Evolutionary conservation across 2,113 vertebrate genomes (phyloP).

Genomic region (Thunnus thynnus): DNA sequence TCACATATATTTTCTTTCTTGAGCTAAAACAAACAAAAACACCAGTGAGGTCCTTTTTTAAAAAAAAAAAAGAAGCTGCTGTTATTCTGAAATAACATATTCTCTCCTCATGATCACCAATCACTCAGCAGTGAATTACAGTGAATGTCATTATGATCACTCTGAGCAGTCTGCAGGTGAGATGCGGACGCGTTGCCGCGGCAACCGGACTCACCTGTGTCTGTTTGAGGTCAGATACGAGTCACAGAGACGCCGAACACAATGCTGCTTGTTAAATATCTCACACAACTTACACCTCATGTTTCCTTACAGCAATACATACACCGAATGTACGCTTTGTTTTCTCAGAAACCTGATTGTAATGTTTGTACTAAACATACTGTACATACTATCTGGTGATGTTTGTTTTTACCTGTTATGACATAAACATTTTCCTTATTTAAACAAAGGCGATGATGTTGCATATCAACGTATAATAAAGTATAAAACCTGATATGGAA

Average conservation of each 20-base stretch:
- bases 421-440: slow-evolving; percentile 5
- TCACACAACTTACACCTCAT: slow-evolving; percentile 39
- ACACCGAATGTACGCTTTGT: slow-evolving; percentile 14
- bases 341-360: neutral
- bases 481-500: neutral
- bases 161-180: neutral
- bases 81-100: neutral
- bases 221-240: slow-evolving; percentile 1
- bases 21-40: neutral
- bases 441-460: neutral
- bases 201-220: neutral
- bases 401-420: neutral
- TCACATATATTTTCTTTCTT: too few relatives aligned
- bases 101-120: neutral
- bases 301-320: slow-evolving; percentile 2
- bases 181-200: too few relatives aligned
- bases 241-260: slow-evolving; percentile 27
- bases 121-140: neutral
- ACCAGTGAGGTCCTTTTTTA: slow-evolving; percentile 9
- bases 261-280: slow-evolving; percentile 42
- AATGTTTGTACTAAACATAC: neutral
- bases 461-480: slow-evolving; percentile 32
- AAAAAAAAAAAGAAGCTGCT: slow-evolving; percentile 46
- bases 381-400: neutral
- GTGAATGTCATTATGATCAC: too few relatives aligned